Base-by-base conservation (phyloP, 2,888 invertebrate species). In the Bellardia pandia region DNA sequence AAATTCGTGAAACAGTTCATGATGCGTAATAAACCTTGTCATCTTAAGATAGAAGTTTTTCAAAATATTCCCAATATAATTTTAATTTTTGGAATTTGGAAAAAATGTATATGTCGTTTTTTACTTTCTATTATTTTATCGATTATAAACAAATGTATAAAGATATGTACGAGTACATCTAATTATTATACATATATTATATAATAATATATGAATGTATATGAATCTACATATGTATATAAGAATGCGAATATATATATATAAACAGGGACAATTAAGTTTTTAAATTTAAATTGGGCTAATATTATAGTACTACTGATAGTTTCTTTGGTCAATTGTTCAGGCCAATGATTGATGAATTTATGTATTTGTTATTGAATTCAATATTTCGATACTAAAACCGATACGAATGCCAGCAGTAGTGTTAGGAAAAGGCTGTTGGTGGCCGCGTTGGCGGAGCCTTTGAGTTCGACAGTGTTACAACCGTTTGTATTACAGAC, bases 401-500 rank as follows among this genome's bases (percentile, higher is more conserved):
- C 83, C 72, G 89, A 77, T 3, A 83, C 42, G 56, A 89, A 69
- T 48, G 91, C 89, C 51, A 91, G 23, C 7, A 90, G 23, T 30
- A 91, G 69, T 8, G 90, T 90, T 8, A 91, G 64, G 4, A 88
- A 85, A 13, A 89, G 11, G 72, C 88, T 89, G 16, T 79, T 71
- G 7, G 88, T 81, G 3, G 90, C 81, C 0, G 80, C 51, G 3
- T 79, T 85, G 33, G 90, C 90, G 4, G 90, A 84, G 13, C 90
- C 91, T 5, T 85, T 89, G 23, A 93, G 88, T 60, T 89, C 83
- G 11, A 14, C 75, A 0, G 86, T 90, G 78, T 93, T 93, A 88
- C 93, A 93, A 1, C 89, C 90, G 76, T 92, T 90, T 0, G 85
- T 76, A 9, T 76, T 16, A 75, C 93, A 93, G 16, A 89, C 80